Evolutionary conservation across 2,113 vertebrate species (phyloP), one percentile per base, ranked within the genome.

Genomic region (Catharus minimus): DNA sequence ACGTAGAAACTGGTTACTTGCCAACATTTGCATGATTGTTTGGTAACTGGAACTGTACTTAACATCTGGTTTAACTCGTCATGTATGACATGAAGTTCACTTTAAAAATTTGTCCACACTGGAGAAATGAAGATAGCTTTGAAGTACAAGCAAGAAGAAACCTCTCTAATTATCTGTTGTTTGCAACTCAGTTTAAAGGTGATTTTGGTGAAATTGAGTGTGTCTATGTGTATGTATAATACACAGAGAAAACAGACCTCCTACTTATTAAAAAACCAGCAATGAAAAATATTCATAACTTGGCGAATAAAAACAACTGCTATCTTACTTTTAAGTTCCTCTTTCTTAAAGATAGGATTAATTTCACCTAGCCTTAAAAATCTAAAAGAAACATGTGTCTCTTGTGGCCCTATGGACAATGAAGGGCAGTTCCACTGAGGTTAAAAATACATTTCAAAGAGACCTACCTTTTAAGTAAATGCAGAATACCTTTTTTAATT

Each of bases 201-300:
- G 4, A 39, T 60, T 91, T 83, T 58, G 39, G 56, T 71, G n/a
- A 6, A 74, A 56, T 21, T 57, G 5, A 9, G 21, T 23, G 44
- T 22, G 44, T 12, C 10, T 10, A 1, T 44, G 1, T 36, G 2
- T 41, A 0, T 46, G 7, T 32, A 10, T 17, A 7, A 50, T 10
- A 53, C 3, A 36, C 2, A 66, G 28, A 61, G 62, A 68, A 86
- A 82, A 69, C 43, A 87, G 26, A 12, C 9, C 5, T 41, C 20
- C 32, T 62, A 23, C 13, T 69, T 62, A 28, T 47, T 84, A 12
- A 81, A 73, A 58, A 88, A 64, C 1, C 5, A 53, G 28, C 24
- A 88, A 60, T 28, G 5, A 82, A 83, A 86, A 56, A 32, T 38
- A 77, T 68, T 87, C 18, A 36, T 43, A 83, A 47, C 10, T 24